phyloP scores from a whole-genome alignment of 37 sponge, comb jelly and placozoan species.

The Hexactinellida sp. region DNA sequence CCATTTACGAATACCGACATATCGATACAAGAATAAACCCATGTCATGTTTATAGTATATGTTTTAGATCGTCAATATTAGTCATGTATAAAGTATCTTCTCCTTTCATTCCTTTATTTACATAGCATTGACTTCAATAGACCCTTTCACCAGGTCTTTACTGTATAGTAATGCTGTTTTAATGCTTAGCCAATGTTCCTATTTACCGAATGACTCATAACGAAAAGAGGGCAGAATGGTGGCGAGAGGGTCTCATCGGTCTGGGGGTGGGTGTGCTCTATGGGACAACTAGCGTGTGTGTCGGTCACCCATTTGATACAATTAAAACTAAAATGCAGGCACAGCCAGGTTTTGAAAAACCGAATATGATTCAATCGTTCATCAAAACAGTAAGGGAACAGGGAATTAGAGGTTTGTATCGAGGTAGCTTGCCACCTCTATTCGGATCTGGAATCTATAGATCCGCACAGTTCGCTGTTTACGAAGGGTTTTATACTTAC shows the following conservation, averaged over 20 bases:
- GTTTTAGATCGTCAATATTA: too few relatives aligned
- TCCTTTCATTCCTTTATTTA: too few relatives aligned
- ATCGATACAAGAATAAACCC: too few relatives aligned
- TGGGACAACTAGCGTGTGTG: slow-evolving; percentile 89
- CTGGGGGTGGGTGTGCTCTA: slow-evolving; percentile 87
- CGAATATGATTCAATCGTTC: slow-evolving; percentile 64
- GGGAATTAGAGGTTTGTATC: slow-evolving; percentile 73
- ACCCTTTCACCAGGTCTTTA: too few relatives aligned
- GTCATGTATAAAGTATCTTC: too few relatives aligned
- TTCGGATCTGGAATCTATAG: slow-evolving; percentile 92
- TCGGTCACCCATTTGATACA: slow-evolving; percentile 96
- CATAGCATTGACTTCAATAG: too few relatives aligned
- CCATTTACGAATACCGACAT: too few relatives aligned
- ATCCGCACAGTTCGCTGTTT: slow-evolving; percentile 90
- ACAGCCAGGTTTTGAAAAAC: slow-evolving; percentile 71
- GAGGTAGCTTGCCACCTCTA: slow-evolving; percentile 79
- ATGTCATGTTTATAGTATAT: too few relatives aligned
- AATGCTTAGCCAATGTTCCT: too few relatives aligned
- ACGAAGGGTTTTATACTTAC: slow-evolving; percentile 70
- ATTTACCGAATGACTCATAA: slow-evolving; percentile 99
- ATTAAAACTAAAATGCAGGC: slow-evolving; percentile 99
- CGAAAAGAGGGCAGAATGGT: slow-evolving; percentile 72
- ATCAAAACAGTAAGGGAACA: slow-evolving; percentile 50
- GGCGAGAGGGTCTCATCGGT: slow-evolving; percentile 79
- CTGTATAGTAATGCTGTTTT: too few relatives aligned